Evolutionary conservation across 2,888 invertebrate species (phyloP).

Genomic region (Bembecia ichneumoniformis): DNA sequence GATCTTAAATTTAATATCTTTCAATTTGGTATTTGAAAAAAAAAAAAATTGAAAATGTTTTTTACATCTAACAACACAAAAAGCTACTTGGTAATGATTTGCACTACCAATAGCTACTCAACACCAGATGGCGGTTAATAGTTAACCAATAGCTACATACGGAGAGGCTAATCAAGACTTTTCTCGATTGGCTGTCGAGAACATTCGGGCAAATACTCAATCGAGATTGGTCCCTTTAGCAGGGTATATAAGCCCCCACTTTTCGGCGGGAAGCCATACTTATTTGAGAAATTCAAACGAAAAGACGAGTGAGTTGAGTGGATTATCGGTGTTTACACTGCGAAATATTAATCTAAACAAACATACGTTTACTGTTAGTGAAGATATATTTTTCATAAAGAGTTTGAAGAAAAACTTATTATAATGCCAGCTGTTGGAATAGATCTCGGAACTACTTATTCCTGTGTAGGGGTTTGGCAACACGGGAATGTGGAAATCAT

Average conservation of each 20-base stretch:
- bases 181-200: not conserved
- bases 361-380: not conserved
- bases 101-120: no score
- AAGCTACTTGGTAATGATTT: no score
- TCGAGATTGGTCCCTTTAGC: not conserved
- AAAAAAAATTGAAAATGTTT: no score
- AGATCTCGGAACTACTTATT: slow-evolving; percentile 66
- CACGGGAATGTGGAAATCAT: slow-evolving; percentile 81
- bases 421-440: slow-evolving; percentile 54
- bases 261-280: not conserved
- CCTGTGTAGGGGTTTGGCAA: slow-evolving; percentile 81
- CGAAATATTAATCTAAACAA: not conserved
- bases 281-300: not conserved
- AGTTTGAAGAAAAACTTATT: not conserved
- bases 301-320: not conserved
- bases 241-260: not conserved
- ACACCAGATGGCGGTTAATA: no score
- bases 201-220: not conserved
- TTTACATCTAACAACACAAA: no score
- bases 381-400: not conserved
- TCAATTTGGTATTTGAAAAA: no score
- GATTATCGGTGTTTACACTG: not conserved
- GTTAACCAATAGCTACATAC: no score
- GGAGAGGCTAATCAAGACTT: not conserved
- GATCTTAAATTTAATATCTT: no score